Evolutionary conservation across 2,113 vertebrate species (phyloP).

Genomic region (Anser cygnoides): DNA sequence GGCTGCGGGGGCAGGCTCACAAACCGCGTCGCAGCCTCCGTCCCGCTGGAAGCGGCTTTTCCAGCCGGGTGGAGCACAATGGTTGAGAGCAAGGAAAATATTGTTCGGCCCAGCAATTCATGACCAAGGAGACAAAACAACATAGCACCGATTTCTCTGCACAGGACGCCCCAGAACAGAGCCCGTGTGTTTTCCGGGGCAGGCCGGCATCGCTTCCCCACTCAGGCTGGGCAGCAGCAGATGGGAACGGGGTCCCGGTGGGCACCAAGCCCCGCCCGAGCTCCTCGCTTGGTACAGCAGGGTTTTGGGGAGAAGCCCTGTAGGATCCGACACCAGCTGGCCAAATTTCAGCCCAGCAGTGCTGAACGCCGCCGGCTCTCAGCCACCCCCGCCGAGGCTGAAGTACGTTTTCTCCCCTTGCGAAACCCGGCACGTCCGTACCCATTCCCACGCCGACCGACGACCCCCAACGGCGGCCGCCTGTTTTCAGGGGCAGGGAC

Average conservation of each 20-base stretch:
- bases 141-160: neutral
- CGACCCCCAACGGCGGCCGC: rapidly evolving
- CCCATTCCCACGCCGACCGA: neutral
- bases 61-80: neutral
- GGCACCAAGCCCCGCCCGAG: neutral
- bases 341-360: neutral
- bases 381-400: neutral
- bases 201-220: neutral
- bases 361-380: neutral
- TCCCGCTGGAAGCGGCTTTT: neutral
- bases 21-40: neutral
- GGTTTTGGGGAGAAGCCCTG: neutral
- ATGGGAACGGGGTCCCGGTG: rapidly evolving
- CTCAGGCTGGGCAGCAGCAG: neutral
- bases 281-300: neutral
- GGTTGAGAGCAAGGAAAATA: constrained; percentile 43
- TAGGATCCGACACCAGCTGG: neutral
- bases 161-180: neutral
- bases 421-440: rapidly evolving
- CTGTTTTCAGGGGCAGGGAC: neutral
- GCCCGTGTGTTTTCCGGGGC: neutral
- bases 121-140: neutral
- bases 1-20: rapidly evolving
- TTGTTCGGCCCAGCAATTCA: neutral
- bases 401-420: neutral